Conservation (phyloP, 2,113 vertebrate species). For the Pelodiscus sinensis region DNA sequence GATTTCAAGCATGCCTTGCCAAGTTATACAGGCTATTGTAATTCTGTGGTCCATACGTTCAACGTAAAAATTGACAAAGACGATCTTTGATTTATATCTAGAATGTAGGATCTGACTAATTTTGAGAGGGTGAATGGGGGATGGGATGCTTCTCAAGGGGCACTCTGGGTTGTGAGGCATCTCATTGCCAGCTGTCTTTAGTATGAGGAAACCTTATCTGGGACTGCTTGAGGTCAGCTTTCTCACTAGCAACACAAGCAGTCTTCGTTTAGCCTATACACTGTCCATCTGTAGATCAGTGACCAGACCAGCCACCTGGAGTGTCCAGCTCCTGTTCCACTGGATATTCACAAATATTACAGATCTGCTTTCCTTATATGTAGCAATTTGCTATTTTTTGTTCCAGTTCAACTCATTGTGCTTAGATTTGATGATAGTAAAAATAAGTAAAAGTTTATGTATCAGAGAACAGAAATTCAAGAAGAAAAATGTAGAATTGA, state of each 20-base stretch:
- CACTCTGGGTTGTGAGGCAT: not conserved
- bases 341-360: not conserved
- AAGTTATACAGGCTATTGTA: not conserved
- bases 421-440: not conserved
- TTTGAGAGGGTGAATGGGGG: not conserved
- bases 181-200: not conserved
- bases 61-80: not conserved
- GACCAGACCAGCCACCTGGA: not conserved
- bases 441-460: not conserved
- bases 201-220: not conserved
- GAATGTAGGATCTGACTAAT: not conserved
- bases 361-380: not conserved
- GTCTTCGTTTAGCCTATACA: not conserved
- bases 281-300: not conserved
- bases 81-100: not conserved
- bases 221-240: not conserved
- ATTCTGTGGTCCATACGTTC: not conserved
- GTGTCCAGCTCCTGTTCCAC: not conserved
- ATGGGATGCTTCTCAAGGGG: not conserved
- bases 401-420: not conserved
- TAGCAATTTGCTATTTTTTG: not conserved
- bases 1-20: not conserved
- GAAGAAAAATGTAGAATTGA: not conserved
- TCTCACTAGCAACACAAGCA: not conserved
- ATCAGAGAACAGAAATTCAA: not conserved